A percentile compares a stretch with the other conserved stretches of the same genome.
phyloP scores from a whole-genome alignment of 2,797 vertebrate species.

The Lepidocolaptes lacrymiger region DNA sequence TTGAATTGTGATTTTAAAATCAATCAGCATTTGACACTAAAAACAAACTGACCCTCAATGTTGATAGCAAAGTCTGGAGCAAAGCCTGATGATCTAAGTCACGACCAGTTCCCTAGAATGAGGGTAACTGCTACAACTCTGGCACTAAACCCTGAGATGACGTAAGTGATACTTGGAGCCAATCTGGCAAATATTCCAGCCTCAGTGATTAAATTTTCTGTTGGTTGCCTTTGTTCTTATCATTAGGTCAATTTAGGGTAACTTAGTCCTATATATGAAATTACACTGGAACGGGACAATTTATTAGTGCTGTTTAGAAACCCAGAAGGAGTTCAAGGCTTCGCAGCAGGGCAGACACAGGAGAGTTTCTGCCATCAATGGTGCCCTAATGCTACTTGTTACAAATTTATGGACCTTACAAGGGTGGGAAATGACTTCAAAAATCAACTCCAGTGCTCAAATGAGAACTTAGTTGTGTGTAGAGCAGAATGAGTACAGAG shows the following conservation, averaged over 20 bases:
- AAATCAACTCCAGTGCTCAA: neutral
- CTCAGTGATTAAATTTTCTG: neutral
- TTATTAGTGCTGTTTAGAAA: neutral
- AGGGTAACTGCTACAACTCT: neutral
- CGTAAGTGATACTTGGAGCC: neutral
- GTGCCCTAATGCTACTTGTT: too few relatives aligned
- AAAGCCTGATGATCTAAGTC: neutral
- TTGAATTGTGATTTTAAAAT: neutral
- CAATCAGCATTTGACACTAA: neutral
- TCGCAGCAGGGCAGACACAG: rapidly evolving
- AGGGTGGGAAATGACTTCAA: neutral
- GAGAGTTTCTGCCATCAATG: too few relatives aligned
- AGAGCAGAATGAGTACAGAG: neutral
- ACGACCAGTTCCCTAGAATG: neutral
- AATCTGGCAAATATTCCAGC: neutral
- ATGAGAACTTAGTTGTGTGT: neutral
- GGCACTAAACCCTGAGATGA: neutral
- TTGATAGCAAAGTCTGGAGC: neutral
- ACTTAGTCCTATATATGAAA: neutral
- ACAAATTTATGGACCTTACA: neutral
- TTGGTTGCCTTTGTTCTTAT: neutral
- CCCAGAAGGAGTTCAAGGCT: neutral
- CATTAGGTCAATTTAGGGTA: neutral
- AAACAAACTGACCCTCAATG: neutral
- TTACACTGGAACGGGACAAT: too few relatives aligned